A percentile compares a stretch with the other conserved stretches of the same genome.
phyloP scores from a whole-genome alignment of 2,888 invertebrate genomes.

The Incurvaria masculella region DNA sequence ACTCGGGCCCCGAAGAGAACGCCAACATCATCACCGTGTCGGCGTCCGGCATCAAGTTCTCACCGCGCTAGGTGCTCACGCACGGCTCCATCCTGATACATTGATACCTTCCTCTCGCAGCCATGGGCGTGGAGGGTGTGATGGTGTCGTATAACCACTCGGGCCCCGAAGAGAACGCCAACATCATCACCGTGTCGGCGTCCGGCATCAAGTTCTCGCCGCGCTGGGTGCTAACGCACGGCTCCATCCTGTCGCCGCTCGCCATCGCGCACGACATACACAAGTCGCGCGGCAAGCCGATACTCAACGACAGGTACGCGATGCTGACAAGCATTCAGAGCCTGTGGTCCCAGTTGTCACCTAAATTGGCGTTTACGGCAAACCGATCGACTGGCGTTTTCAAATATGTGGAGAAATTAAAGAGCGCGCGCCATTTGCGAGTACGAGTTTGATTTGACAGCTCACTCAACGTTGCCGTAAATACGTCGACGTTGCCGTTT shows the following conservation, averaged over 20 bases:
- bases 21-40: constrained; percentile 49
- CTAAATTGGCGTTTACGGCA: no score
- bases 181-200: constrained; percentile 45
- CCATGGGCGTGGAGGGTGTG: constrained; percentile 46
- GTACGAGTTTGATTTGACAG: no score
- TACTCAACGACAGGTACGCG: constrained; percentile 35
- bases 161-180: constrained; percentile 35
- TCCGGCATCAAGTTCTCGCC: constrained; percentile 52
- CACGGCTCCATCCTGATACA: constrained; percentile 47
- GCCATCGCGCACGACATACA: constrained; percentile 39
- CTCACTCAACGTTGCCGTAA: no score
- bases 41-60: constrained; percentile 51
- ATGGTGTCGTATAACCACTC: constrained; percentile 50
- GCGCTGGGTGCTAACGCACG: constrained; percentile 54
- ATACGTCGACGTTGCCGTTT: no score
- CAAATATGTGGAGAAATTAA: no score
- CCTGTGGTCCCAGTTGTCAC: no score
- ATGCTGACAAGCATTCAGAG: no score
- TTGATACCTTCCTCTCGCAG: constrained; percentile 19
- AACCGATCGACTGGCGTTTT: no score
- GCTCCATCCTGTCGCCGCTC: constrained; percentile 45
- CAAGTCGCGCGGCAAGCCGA: constrained; percentile 33
- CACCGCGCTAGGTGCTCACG: constrained; percentile 50
- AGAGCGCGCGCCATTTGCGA: no score
- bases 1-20: constrained; percentile 34